Evolutionary conservation across 2,113 vertebrate species (phyloP).

Genomic region (Xerus inauris): DNA sequence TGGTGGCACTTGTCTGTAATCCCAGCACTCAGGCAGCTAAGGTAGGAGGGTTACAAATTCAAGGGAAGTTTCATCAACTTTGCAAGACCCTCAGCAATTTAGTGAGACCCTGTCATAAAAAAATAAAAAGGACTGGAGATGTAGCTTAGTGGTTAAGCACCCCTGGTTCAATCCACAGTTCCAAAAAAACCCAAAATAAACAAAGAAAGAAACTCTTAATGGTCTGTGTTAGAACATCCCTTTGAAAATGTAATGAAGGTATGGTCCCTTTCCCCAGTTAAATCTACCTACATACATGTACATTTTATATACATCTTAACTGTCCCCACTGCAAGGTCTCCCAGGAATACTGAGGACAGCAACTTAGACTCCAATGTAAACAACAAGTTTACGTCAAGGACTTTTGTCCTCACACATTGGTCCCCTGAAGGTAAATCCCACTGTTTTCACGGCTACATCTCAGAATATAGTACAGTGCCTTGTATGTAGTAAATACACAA

Average conservation of each 20-base stretch:
- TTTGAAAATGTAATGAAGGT: slow-evolving; percentile 14
- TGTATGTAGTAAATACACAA: fast-evolving
- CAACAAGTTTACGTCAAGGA: neutral
- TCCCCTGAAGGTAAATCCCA: neutral
- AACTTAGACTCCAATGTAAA: neutral
- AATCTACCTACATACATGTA: neutral
- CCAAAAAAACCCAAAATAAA: too few species aligned
- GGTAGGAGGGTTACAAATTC: too few species aligned
- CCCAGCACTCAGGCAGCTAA: too few species aligned
- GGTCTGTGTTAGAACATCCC: neutral
- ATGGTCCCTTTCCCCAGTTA: neutral
- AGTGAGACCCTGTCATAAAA: too few species aligned
- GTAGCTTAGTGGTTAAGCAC: too few species aligned
- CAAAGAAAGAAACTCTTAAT: neutral
- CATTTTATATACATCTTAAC: neutral
- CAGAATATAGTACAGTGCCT: neutral
- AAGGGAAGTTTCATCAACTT: too few species aligned
- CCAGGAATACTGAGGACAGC: neutral
- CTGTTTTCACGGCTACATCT: neutral
- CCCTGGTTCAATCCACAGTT: too few species aligned
- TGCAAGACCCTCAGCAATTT: too few species aligned
- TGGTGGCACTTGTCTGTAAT: too few species aligned
- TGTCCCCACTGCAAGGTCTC: neutral
- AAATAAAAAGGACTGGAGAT: too few species aligned
- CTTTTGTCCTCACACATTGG: neutral